These are phyloP conservation scores for Nothoprocta pentlandii DNA, from an alignment of 2,113 vertebrate species.

Conservation along the genomic window DNA sequence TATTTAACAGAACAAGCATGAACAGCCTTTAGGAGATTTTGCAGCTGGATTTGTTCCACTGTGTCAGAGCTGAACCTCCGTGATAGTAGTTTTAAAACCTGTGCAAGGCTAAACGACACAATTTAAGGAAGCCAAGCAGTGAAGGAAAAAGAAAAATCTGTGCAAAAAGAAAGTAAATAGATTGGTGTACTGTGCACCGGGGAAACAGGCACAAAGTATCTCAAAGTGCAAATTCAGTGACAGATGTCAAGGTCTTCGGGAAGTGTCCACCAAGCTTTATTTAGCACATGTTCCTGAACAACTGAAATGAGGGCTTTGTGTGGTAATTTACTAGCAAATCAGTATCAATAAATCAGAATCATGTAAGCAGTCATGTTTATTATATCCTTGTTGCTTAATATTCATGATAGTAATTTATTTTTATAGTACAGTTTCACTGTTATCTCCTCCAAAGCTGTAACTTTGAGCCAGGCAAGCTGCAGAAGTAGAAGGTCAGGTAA, in stretches of 20 bases:
- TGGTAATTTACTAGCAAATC: constrained; percentile 84
- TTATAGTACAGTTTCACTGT: constrained; percentile 85
- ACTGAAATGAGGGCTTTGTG: constrained; percentile 80
- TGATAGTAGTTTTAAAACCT: constrained; percentile 24
- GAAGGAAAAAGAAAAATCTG: not conserved
- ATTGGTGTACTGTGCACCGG: not conserved
- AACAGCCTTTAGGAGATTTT: constrained; percentile 67
- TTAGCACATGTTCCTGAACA: constrained; percentile 78
- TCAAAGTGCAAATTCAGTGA: constrained; percentile 63
- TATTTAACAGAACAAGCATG: constrained; percentile 73
- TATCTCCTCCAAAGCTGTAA: constrained; percentile 76
- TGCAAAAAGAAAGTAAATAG: constrained; percentile 11
- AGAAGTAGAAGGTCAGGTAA: constrained; percentile 78
- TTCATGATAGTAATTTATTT: constrained; percentile 94
- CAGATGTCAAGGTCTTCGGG: constrained; percentile 80
- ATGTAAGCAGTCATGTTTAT: constrained; percentile 89
- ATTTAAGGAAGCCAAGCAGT: constrained; percentile 9
- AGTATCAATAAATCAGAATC: constrained; percentile 96
- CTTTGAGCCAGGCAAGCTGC: constrained; percentile 77
- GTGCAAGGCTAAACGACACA: not conserved
- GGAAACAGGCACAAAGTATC: constrained; percentile 28
- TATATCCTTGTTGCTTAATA: constrained; percentile 91
- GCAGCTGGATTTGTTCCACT: constrained; percentile 73
- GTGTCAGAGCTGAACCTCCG: constrained; percentile 56
- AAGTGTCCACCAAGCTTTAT: constrained; percentile 83